phyloP scores from a whole-genome alignment of 2,113 vertebrate genomes.

The Vulpes ferrilata region DNA sequence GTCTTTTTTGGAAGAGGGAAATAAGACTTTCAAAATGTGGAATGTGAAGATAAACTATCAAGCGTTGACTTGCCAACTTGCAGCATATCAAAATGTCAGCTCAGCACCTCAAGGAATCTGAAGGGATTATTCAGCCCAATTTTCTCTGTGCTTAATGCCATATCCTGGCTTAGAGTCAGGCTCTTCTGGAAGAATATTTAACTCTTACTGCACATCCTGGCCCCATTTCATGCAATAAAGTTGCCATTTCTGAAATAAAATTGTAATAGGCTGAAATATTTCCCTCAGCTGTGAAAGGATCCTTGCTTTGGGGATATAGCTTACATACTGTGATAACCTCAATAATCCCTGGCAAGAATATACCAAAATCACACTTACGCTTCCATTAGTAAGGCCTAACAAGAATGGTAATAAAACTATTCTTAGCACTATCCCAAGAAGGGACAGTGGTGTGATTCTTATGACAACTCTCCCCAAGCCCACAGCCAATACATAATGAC shows the following conservation, averaged over 20 bases:
- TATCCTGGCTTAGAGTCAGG: constrained; percentile 79
- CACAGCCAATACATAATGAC: fast-evolving
- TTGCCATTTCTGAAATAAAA: constrained; percentile 50
- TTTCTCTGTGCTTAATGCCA: constrained; percentile 82
- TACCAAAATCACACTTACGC: background rate
- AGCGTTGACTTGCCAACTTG: constrained; percentile 77
- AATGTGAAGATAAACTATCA: constrained; percentile 82
- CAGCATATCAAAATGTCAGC: constrained; percentile 83
- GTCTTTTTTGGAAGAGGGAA: constrained; percentile 60
- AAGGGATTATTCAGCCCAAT: constrained; percentile 83
- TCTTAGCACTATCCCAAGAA: background rate
- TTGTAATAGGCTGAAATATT: constrained; percentile 28
- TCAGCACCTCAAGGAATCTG: constrained; percentile 82
- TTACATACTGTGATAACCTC: background rate
- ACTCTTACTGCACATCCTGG: constrained; percentile 70
- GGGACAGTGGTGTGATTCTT: background rate
- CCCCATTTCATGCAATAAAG: constrained; percentile 23
- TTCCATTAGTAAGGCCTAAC: background rate
- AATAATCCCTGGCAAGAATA: background rate
- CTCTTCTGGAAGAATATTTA: constrained; percentile 70
- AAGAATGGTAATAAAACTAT: background rate
- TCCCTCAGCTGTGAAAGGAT: background rate
- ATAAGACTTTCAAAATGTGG: constrained; percentile 81
- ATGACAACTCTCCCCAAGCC: background rate
- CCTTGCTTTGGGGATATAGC: background rate